Percentiles rank a stretch among this genome's conserved stretches.
These are phyloP conservation scores for Helobdella robusta DNA, from an alignment of 2,888 invertebrate genomes.

Conservation along the genomic window DNA sequence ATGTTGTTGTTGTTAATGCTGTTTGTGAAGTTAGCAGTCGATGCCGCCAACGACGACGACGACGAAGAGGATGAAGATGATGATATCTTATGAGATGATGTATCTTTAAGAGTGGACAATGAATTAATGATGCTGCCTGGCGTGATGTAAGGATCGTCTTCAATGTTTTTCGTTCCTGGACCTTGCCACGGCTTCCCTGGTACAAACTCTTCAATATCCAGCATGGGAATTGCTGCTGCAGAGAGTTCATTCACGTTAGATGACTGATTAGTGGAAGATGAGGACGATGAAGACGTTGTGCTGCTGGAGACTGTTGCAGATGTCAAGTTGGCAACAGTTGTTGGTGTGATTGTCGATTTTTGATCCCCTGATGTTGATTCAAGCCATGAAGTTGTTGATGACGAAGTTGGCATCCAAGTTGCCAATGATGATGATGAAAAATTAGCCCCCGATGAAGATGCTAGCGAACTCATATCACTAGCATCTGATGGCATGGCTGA, in stretches of 20 bases:
- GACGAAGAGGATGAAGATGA: constrained; percentile 1
- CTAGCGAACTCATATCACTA: constrained; percentile 1
- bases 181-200: constrained; percentile 30
- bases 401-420: constrained; percentile 19
- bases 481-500: constrained; percentile 9
- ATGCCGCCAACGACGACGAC: not conserved
- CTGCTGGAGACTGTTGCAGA: not conserved
- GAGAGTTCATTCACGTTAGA: too few relatives aligned
- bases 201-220: constrained; percentile 29
- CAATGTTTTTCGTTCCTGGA: constrained; percentile 24
- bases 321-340: constrained; percentile 10
- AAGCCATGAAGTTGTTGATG: constrained; percentile 11
- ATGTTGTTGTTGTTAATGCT: constrained; percentile 7
- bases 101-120: constrained; percentile 11
- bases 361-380: not conserved
- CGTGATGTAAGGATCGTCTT: constrained; percentile 29
- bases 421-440: too few relatives aligned
- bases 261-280: constrained; percentile 6
- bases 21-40: not conserved
- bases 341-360: not conserved
- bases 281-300: constrained; percentile 26
- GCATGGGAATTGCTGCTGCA: constrained; percentile 15
- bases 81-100: too few relatives aligned
- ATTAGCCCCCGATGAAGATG: constrained; percentile 4
- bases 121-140: constrained; percentile 24